These are phyloP conservation scores for Cynopterus brachyotis DNA, from an alignment of 2,113 vertebrate genomes.

Conservation along the genomic window DNA sequence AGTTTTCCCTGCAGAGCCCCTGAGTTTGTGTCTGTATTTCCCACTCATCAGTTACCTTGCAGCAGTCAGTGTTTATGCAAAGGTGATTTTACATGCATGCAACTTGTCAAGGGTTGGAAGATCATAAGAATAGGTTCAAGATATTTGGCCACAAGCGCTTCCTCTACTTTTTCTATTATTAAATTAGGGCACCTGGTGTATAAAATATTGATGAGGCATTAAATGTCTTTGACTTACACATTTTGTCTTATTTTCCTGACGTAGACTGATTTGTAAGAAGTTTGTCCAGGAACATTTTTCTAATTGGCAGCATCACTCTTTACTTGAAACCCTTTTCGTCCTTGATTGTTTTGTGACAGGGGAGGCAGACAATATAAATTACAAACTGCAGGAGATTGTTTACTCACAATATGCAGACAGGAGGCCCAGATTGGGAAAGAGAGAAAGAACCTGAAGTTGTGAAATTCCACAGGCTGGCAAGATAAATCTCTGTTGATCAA, in stretches of 20 bases:
- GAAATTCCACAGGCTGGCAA: neutral
- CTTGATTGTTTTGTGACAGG: neutral
- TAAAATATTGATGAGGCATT: neutral
- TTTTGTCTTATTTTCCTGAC: conserved; percentile 9
- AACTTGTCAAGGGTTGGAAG: neutral
- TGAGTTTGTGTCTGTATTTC: neutral
- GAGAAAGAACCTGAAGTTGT: neutral
- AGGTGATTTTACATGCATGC: neutral
- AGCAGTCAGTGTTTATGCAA: neutral
- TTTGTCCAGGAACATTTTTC: neutral
- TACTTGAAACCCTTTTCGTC: neutral
- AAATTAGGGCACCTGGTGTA: neutral
- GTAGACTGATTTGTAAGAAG: neutral
- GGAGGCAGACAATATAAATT: neutral
- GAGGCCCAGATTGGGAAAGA: neutral
- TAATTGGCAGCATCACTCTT: neutral
- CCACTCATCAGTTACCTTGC: neutral
- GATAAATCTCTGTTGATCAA: neutral
- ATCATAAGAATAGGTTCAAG: neutral
- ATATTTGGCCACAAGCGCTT: neutral
- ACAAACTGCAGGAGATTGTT: neutral
- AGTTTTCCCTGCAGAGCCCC: neutral
- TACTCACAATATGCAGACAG: neutral
- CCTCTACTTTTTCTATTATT: neutral
- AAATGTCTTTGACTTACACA: neutral